phyloP scores from a whole-genome alignment of 2,797 vertebrate genomes.

The Chelon auratus region DNA sequence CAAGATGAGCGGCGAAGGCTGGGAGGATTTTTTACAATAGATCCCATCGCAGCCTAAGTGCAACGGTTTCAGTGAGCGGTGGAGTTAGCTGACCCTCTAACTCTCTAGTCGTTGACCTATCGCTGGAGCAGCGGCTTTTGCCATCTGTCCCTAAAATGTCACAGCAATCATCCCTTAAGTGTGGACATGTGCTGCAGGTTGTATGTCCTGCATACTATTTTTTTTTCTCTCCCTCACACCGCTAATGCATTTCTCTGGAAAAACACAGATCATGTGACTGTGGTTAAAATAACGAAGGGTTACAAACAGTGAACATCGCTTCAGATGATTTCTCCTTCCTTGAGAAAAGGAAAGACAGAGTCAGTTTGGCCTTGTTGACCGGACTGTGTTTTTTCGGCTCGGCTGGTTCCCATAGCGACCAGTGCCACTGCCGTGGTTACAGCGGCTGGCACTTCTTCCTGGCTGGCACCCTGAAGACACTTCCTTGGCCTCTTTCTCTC shows the following conservation, averaged over 20 bases:
- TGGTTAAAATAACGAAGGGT: slow-evolving; percentile 52
- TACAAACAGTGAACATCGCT: slow-evolving; percentile 28
- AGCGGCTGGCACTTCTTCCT: slow-evolving; percentile 72
- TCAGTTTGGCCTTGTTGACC: slow-evolving; percentile 69
- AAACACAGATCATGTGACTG: slow-evolving; percentile 15
- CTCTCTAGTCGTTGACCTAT: slow-evolving; percentile 35
- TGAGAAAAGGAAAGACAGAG: slow-evolving; percentile 49
- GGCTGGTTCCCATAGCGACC: slow-evolving; percentile 75
- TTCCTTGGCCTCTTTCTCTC: slow-evolving; percentile 58
- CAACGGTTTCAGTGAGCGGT: slow-evolving; percentile 33
- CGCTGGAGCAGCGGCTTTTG: slow-evolving; percentile 30
- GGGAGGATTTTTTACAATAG: slow-evolving; percentile 24
- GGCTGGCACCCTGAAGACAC: slow-evolving; percentile 70
- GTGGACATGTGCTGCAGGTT: slow-evolving; percentile 54
- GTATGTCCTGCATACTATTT: slow-evolving; percentile 34
- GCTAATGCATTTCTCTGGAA: slow-evolving; percentile 27
- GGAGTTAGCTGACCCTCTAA: slow-evolving; percentile 35
- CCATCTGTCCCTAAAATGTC: slow-evolving; percentile 68
- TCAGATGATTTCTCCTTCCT: slow-evolving; percentile 32
- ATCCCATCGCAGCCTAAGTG: slow-evolving; percentile 21
- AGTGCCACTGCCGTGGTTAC: slow-evolving; percentile 65
- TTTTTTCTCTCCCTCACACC: slow-evolving; percentile 4
- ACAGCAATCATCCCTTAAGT: slow-evolving; percentile 53
- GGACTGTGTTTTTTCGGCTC: slow-evolving; percentile 43
- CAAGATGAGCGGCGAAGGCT: slow-evolving; percentile 9